A percentile compares a stretch with the other conserved stretches of the same genome.
Conservation (phyloP, 1,140 invertebrate genomes). For the Leptinotarsa undecemlineata region DNA sequence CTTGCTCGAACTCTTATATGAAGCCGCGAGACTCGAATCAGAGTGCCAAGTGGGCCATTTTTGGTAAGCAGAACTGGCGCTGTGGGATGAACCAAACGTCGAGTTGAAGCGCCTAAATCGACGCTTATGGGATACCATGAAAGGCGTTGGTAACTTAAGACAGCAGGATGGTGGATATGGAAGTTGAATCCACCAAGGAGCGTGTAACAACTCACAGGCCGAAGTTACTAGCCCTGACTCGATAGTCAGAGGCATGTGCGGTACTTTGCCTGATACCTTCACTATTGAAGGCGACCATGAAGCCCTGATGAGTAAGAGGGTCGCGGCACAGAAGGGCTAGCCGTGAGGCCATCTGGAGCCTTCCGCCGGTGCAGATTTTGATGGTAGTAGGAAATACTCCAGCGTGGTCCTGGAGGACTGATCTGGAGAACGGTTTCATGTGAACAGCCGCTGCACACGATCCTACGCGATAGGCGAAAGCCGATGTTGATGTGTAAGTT, state of each 20-base stretch:
- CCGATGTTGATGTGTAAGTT: conserved; percentile 54
- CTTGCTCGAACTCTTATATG: conserved; percentile 65
- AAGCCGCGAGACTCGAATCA: conserved; percentile 62
- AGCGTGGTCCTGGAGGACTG: conserved; percentile 82
- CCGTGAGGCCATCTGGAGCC: conserved; percentile 77
- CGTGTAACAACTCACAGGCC: too few species aligned
- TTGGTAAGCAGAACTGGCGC: conserved; percentile 92
- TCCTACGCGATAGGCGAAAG: conserved; percentile 76
- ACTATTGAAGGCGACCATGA: conserved; percentile 47
- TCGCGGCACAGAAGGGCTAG: conserved; percentile 74
- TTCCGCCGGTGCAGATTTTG: conserved; percentile 66
- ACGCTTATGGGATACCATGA: too few species aligned
- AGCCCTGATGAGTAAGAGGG: conserved; percentile 73
- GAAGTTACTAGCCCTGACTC: conserved; percentile 15
- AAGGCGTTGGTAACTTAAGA: too few species aligned
- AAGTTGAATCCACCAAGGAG: too few species aligned
- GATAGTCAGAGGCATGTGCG: conserved; percentile 56
- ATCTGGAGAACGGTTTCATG: conserved; percentile 90
- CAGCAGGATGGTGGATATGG: too few species aligned
- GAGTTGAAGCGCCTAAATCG: conserved; percentile 63
- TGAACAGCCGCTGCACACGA: conserved; percentile 88
- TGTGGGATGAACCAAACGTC: conserved; percentile 82
- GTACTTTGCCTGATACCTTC: not conserved
- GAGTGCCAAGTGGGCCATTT: conserved; percentile 84
- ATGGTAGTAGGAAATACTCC: conserved; percentile 17